Conservation (phyloP, 1,140 invertebrate species). For the Tyrophagus putrescentiae region DNA sequence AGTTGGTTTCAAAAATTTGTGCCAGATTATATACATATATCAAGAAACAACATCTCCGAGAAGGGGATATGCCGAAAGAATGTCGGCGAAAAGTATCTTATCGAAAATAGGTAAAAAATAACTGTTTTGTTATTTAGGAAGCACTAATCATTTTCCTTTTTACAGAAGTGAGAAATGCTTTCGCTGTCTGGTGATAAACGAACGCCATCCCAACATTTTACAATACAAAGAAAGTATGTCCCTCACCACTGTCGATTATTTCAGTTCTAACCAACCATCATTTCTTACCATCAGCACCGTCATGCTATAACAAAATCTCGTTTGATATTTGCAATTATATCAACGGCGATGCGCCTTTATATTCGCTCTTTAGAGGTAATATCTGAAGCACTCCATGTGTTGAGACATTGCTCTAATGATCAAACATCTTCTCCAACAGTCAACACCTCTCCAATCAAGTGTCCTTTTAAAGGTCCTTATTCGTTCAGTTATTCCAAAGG, state of each 20-base stretch:
- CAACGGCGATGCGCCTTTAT: conserved; percentile 30
- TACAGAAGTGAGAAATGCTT: conserved; percentile 27
- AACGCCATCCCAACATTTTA: conserved; percentile 75
- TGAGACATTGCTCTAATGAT: conserved; percentile 6
- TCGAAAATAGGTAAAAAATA: conserved; percentile 50
- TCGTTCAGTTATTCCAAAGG: conserved; percentile 68
- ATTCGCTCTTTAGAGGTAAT: conserved; percentile 29
- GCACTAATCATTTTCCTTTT: conserved; percentile 9
- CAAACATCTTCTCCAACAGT: conserved; percentile 28
- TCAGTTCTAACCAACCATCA: no score
- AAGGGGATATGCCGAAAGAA: conserved; percentile 56
- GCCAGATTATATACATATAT: conserved; percentile 26
- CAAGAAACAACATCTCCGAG: conserved; percentile 34
- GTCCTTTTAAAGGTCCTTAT: conserved; percentile 35
- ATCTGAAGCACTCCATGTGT: background rate
- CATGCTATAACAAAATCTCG: conserved; percentile 17
- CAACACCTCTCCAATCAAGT: conserved; percentile 31
- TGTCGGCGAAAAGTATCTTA: conserved; percentile 54
- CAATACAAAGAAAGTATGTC: conserved; percentile 94
- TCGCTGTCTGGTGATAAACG: conserved; percentile 70
- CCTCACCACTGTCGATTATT: conserved; percentile 10
- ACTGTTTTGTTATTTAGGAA: no score
- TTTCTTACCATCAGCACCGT: conserved; percentile 1
- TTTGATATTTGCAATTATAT: conserved; percentile 28
- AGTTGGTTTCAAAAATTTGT: conserved; percentile 28